Percentiles rank a stretch among this genome's conserved stretches.
Conservation (phyloP, 1,140 invertebrate species). For the Drosophila dunni region DNA sequence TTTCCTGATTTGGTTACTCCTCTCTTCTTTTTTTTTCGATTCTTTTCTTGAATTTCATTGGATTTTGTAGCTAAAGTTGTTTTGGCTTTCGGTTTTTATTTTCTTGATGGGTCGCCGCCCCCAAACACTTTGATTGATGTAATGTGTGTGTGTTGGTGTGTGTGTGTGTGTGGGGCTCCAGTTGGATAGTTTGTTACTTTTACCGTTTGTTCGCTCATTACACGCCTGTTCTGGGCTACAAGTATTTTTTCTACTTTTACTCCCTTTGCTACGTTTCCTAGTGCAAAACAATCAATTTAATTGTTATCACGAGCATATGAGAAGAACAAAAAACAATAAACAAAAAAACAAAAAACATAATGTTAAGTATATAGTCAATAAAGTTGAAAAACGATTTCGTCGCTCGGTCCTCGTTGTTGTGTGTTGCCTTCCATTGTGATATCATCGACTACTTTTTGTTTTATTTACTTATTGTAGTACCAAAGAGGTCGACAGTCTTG, state of each 20-base stretch:
- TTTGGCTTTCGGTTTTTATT: constrained; percentile 25
- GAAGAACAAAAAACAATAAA: constrained; percentile 27
- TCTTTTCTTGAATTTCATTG: constrained; percentile 19
- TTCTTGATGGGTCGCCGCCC: constrained; percentile 44
- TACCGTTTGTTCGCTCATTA: constrained; percentile 67
- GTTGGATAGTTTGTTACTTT: constrained; percentile 50
- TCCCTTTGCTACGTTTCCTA: constrained; percentile 5
- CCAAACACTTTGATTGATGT: constrained; percentile 53
- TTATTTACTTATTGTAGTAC: constrained; percentile 24
- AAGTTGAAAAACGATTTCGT: constrained; percentile 27
- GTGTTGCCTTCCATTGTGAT: constrained; percentile 21
- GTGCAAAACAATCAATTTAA: constrained; percentile 75
- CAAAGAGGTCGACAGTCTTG: constrained; percentile 4
- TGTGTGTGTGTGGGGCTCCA: constrained; percentile 3
- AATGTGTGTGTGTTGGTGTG: constrained; percentile 23
- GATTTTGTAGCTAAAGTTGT: constrained; percentile 31
- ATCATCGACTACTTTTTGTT: constrained; percentile 2
- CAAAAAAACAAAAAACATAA: constrained; percentile 37
- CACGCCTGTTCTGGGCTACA: constrained; percentile 59
- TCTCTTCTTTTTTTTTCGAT: neutral
- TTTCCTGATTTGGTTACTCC: neutral
- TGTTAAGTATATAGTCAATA: constrained; percentile 46
- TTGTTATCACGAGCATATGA: constrained; percentile 58
- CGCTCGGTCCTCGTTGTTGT: constrained; percentile 29
- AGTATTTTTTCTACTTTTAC: neutral